Evolutionary conservation across 2,888 invertebrate species (phyloP).

Genomic region (Hipparchia semele): DNA sequence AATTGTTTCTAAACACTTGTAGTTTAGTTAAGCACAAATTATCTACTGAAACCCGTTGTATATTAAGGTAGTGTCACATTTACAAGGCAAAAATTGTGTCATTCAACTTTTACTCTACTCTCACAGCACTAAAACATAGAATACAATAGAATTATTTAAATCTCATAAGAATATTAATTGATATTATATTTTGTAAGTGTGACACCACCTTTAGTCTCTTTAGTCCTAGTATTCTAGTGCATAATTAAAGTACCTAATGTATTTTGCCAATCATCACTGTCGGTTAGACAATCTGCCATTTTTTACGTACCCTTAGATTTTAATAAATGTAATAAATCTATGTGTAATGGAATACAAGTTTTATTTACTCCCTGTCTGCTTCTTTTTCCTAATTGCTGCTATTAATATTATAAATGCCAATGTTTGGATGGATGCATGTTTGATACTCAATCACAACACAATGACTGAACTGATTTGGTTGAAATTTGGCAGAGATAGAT

Average conservation of each 20-base stretch:
- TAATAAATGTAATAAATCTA: conserved; percentile 78
- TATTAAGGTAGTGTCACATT: conserved; percentile 41
- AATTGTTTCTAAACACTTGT: conserved; percentile 22
- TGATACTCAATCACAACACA: too few relatives aligned
- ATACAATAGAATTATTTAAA: not conserved
- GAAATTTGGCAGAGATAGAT: too few relatives aligned
- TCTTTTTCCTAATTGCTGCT: not conserved
- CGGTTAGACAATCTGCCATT: conserved; percentile 79
- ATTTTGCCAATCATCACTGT: conserved; percentile 80
- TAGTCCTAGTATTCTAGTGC: conserved; percentile 65
- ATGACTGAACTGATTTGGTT: too few relatives aligned
- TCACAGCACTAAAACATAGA: not conserved
- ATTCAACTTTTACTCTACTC: not conserved
- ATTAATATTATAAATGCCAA: too few relatives aligned
- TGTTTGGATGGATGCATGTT: too few relatives aligned
- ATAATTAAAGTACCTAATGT: conserved; percentile 66
- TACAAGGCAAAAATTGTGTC: conserved; percentile 1
- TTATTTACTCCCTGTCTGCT: conserved; percentile 31
- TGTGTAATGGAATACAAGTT: conserved; percentile 59
- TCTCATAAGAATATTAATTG: not conserved
- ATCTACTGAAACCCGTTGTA: conserved; percentile 57
- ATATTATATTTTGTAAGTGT: conserved; percentile 37
- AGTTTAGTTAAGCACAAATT: conserved; percentile 39
- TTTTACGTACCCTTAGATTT: conserved; percentile 80
- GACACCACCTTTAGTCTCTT: conserved; percentile 49